phyloP scores from a whole-genome alignment of 1,140 invertebrate genomes.

The Eupristina koningsbergeri region DNA sequence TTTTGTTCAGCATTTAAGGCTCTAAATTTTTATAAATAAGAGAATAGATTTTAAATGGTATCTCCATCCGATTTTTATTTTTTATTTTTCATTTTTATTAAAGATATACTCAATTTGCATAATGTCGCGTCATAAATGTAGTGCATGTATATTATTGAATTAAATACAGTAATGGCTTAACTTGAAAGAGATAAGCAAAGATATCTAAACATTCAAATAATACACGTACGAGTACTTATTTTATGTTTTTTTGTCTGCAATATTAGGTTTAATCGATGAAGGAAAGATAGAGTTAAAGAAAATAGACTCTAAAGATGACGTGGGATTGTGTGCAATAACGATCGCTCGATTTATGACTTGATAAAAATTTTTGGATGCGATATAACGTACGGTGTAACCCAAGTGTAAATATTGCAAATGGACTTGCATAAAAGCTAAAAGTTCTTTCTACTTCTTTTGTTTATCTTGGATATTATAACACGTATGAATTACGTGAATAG shows the following conservation, averaged over 20 bases:
- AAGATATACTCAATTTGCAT: no score
- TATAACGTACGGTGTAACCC: background rate
- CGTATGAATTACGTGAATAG: conserved; percentile 5
- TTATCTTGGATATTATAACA: background rate
- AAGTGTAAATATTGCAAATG: conserved; percentile 21
- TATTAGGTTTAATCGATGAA: background rate
- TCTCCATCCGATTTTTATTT: no score
- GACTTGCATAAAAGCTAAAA: background rate
- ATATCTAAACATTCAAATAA: conserved; percentile 27
- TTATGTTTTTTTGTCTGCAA: background rate
- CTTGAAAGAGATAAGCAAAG: background rate
- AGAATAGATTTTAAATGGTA: no score
- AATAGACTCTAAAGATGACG: conserved; percentile 19
- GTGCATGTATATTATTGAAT: conserved; percentile 23
- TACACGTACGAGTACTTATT: conserved; percentile 32
- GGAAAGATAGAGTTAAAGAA: conserved; percentile 29
- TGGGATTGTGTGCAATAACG: conserved; percentile 47
- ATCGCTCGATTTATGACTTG: conserved; percentile 38
- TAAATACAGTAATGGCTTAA: conserved; percentile 11
- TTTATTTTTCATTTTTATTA: no score
- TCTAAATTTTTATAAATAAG: background rate
- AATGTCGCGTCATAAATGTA: no score
- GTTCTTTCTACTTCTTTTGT: conserved; percentile 21
- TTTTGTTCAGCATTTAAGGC: no score
- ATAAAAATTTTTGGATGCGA: conserved; percentile 27